Evolutionary conservation across 2,797 vertebrate genomes (phyloP), one percentile per base, ranked within the genome.

Genomic region (Enteromius treurensis): DNA sequence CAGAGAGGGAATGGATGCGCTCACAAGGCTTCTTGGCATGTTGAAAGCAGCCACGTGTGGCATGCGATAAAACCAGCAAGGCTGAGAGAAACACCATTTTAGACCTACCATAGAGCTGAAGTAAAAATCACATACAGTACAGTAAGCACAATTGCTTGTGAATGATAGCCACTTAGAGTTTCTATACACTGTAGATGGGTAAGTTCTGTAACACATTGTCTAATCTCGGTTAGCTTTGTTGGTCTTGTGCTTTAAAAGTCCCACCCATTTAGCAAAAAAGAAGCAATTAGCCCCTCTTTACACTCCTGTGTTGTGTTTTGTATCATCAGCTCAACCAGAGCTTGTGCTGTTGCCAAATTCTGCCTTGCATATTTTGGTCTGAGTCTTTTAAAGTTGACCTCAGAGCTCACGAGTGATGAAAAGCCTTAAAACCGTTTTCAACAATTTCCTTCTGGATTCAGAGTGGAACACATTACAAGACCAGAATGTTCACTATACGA

Each of bases 151-250:
- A 90, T 91, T 90, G 89, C 87, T 89, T 88, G 87, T 90, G 91
- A 93, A 90, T 89, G 86, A 88, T 91, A 92, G 92, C 89, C 89
- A 92, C 91, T 92, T 94, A 91, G 90, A 90, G 87, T 90, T 93
- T 93, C 89, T 91, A 86, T 87, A 86, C 90, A 90, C 88, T 88
- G 85, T 90, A 90, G 89, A 91, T 89, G 92, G 90, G 91, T 83
- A 78, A 47, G 58, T 78, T 65, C 58, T 78, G 85, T 85, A 85
- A 92, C 83, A 90, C 88, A 80, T 86, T 87, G 83, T 78, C 91
- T 87, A 89, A 81, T 89, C 88, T 84, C 85, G 88, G 81, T 90
- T 53, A 82, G 84, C 88, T 87, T 90, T 90, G 79, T 87, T 86
- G 80, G 78, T 77, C 85, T 79, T 85, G 64, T 21, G 73, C 76